These are phyloP conservation scores for Taphrorychus bicolor DNA, from an alignment of 2,888 invertebrate genomes.

Conservation along the genomic window DNA sequence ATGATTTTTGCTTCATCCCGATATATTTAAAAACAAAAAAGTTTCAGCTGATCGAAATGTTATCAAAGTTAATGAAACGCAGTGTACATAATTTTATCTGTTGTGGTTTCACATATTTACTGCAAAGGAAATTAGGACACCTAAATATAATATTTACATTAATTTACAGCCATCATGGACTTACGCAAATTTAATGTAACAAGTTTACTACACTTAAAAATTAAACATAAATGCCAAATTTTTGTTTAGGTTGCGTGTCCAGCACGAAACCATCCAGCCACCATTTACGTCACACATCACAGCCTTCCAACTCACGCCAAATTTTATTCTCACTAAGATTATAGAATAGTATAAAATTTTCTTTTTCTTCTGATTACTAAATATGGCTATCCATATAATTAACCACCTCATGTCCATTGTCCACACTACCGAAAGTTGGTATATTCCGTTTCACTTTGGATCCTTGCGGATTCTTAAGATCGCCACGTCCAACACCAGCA, in stretches of 20 bases:
- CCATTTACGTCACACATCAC: conserved; percentile 16
- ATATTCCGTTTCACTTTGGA: conserved; percentile 54
- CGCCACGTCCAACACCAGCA: conserved; percentile 54
- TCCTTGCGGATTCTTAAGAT: conserved; percentile 52
- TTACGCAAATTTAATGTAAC: background rate
- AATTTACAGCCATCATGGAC: too few species aligned
- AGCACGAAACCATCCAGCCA: conserved; percentile 13
- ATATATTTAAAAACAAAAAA: too few species aligned
- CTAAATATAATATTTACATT: too few species aligned
- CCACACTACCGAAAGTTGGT: conserved; percentile 43
- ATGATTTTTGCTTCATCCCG: too few species aligned
- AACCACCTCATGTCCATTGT: conserved; percentile 44
- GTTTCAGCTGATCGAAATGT: too few species aligned
- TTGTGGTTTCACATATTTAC: too few species aligned
- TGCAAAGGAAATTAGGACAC: too few species aligned
- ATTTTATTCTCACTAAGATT: too few species aligned
- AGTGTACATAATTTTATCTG: too few species aligned
- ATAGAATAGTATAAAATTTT: too few species aligned
- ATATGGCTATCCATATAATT: conserved; percentile 57
- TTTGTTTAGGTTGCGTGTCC: conserved; percentile 14
- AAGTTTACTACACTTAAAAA: background rate
- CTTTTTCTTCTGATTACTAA: conserved; percentile 39
- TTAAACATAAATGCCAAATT: background rate
- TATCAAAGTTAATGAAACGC: too few species aligned
- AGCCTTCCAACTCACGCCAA: conserved; percentile 18